Conservation (phyloP, 2,113 vertebrate genomes). For the Pampusana beccarii region DNA sequence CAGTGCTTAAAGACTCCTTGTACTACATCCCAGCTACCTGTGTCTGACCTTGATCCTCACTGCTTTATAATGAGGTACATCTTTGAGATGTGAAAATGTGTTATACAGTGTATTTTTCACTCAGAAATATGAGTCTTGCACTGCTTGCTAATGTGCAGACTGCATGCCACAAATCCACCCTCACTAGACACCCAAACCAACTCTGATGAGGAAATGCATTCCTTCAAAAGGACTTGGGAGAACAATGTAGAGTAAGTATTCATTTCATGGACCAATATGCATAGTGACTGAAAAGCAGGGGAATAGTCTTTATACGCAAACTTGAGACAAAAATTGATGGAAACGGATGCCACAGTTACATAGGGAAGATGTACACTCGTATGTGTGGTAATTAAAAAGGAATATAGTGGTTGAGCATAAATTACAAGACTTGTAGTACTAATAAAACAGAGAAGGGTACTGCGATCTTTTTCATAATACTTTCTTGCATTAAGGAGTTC, state of each 20-base stretch:
- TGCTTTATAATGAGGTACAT: background rate
- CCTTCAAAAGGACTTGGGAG: background rate
- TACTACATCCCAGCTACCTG: background rate
- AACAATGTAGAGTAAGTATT: background rate
- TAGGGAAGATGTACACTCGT: background rate
- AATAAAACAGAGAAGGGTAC: background rate
- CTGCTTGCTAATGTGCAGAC: background rate
- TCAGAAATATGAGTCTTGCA: rapidly evolving
- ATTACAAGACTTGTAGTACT: background rate
- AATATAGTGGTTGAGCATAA: background rate
- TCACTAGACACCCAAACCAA: background rate
- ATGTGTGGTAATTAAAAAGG: background rate
- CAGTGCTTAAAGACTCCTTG: background rate
- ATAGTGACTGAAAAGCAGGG: background rate
- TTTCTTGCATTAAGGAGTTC: background rate
- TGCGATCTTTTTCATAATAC: background rate
- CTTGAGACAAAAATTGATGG: background rate
- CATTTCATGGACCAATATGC: background rate
- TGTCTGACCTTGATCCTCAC: background rate
- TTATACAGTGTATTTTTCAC: background rate
- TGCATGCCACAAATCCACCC: background rate
- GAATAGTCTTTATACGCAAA: background rate
- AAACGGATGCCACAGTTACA: background rate
- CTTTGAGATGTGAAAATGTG: background rate
- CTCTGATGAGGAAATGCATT: background rate